phyloP scores from a whole-genome alignment of 2,797 vertebrate genomes.

The Neomorphus geoffroyi region DNA sequence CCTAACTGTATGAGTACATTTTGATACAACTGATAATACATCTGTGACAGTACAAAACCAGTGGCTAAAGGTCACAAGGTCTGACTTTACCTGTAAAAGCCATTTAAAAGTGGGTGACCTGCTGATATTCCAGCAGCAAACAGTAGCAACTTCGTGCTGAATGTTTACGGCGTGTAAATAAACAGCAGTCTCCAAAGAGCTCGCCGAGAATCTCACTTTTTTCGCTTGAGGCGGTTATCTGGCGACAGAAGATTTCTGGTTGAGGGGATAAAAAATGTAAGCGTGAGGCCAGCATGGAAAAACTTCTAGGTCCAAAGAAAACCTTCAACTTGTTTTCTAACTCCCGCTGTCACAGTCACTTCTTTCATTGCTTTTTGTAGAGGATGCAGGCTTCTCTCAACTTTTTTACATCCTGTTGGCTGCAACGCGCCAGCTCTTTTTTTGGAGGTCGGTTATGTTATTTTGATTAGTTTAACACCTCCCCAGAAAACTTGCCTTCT shows the following conservation, averaged over 20 bases:
- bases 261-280: background rate
- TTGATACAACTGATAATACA: background rate
- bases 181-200: background rate
- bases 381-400: conserved; percentile 11
- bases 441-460: background rate
- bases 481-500: background rate
- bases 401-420: conserved; percentile 29
- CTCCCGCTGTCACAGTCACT: background rate
- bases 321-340: conserved; percentile 17
- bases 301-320: conserved; percentile 40
- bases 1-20: background rate
- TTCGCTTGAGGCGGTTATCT: background rate
- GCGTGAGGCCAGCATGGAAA: background rate
- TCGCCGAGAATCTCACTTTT: background rate
- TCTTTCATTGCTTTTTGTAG: conserved; percentile 39
- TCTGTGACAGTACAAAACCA: background rate
- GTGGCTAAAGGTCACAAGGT: background rate
- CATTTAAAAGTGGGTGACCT: background rate
- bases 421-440: background rate
- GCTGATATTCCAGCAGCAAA: background rate
- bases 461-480: conserved; percentile 36
- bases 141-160: background rate
- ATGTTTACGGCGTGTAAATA: background rate
- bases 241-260: background rate
- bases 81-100: background rate